These are phyloP conservation scores for Mobula birostris DNA, from an alignment of 2,113 vertebrate genomes.

Conservation along the genomic window DNA sequence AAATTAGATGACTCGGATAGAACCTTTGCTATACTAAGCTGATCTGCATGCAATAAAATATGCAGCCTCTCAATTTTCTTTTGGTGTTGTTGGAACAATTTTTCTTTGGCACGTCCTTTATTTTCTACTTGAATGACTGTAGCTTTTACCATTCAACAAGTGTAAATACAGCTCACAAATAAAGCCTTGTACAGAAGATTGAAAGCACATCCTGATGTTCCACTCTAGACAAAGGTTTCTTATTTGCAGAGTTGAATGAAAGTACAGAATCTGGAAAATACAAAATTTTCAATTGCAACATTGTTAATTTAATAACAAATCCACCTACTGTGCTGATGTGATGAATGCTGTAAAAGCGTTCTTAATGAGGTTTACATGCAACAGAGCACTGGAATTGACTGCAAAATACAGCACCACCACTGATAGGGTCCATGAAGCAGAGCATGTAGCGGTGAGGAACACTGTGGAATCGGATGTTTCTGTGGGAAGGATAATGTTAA, in stretches of 20 bases:
- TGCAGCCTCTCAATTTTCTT: neutral
- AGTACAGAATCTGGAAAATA: neutral
- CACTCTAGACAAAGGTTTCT: neutral
- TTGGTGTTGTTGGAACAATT: neutral
- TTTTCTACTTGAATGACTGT: neutral
- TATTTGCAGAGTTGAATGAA: constrained; percentile 1
- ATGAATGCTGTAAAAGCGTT: neutral
- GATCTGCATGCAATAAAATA: neutral
- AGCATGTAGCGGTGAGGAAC: neutral
- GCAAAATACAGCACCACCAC: neutral
- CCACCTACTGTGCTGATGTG: neutral
- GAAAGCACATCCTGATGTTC: neutral
- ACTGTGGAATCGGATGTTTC: neutral
- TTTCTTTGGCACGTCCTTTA: neutral
- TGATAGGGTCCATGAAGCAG: neutral
- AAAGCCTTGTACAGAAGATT: neutral
- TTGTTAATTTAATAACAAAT: neutral
- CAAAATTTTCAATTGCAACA: constrained; percentile 12
- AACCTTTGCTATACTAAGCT: neutral
- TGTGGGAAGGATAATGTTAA: neutral
- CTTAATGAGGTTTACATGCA: constrained; percentile 20
- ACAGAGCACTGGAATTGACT: neutral
- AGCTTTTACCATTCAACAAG: neutral
- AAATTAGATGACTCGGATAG: neutral
- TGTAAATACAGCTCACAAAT: neutral